phyloP scores from a whole-genome alignment of 2,888 invertebrate species.

The Erynnis tages region DNA sequence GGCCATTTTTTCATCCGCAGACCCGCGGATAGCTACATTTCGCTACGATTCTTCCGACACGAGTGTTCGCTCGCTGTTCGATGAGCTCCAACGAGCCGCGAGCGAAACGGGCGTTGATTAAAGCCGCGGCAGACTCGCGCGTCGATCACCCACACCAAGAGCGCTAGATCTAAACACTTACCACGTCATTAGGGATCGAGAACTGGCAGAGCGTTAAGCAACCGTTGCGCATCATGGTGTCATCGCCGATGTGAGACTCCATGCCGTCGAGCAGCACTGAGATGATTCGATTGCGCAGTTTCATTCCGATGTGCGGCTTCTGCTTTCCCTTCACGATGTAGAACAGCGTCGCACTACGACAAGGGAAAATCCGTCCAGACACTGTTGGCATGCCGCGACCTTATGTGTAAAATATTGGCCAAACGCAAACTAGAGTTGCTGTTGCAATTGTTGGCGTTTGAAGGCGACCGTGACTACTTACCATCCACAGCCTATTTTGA shows the following conservation, averaged over 20 bases:
- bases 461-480: too few species aligned
- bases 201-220: conserved; percentile 97
- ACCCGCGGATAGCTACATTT: too few species aligned
- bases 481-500: too few species aligned
- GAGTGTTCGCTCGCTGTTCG: too few species aligned
- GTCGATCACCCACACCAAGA: background rate
- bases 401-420: too few species aligned
- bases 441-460: too few species aligned
- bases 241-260: conserved; percentile 91
- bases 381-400: too few species aligned
- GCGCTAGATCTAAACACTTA: conserved; percentile 59
- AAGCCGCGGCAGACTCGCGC: background rate
- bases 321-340: conserved; percentile 96
- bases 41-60: too few species aligned
- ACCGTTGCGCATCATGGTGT: conserved; percentile 97
- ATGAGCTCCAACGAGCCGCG: too few species aligned
- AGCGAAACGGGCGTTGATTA: too few species aligned
- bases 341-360: conserved; percentile 92
- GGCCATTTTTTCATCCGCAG: too few species aligned
- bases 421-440: too few species aligned
- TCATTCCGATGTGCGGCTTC: conserved; percentile 86
- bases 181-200: conserved; percentile 96
- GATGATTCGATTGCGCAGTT: conserved; percentile 90
- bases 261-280: conserved; percentile 93
- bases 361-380: background rate